These are phyloP conservation scores for Yasuhikotakia modesta DNA, from an alignment of 2,797 vertebrate species.

Conservation along the genomic window DNA sequence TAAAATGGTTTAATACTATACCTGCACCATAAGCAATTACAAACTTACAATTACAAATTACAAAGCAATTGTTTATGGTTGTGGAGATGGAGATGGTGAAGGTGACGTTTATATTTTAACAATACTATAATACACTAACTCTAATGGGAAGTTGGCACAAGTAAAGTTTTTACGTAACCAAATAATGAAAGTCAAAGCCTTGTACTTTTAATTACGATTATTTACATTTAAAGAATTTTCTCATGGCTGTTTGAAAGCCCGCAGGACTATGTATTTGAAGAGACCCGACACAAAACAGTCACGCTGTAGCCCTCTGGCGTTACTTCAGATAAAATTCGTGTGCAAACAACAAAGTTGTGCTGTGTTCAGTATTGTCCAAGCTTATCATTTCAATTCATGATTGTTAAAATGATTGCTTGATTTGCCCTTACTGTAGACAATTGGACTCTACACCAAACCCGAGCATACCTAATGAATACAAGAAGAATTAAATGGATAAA, in stretches of 20 bases:
- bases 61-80: not conserved
- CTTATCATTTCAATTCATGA: not conserved
- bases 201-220: not conserved
- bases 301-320: constrained; percentile 31
- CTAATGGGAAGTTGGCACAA: not conserved
- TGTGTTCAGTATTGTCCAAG: not conserved
- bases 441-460: too few relatives aligned
- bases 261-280: too few relatives aligned
- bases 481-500: not conserved
- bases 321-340: constrained; percentile 15
- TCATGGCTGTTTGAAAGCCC: constrained; percentile 12
- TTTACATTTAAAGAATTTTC: constrained; percentile 16
- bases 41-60: too few relatives aligned
- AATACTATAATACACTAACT: too few relatives aligned
- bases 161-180: not conserved
- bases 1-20: not conserved
- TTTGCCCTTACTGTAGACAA: too few relatives aligned
- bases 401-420: not conserved
- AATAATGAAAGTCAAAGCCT: not conserved
- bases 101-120: too few relatives aligned
- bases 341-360: not conserved
- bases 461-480: not conserved
- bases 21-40: too few relatives aligned
- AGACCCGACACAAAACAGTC: too few relatives aligned
- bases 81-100: not conserved